These are phyloP conservation scores for Donacobius atricapilla DNA, from an alignment of 2,113 vertebrate genomes.

Conservation along the genomic window DNA sequence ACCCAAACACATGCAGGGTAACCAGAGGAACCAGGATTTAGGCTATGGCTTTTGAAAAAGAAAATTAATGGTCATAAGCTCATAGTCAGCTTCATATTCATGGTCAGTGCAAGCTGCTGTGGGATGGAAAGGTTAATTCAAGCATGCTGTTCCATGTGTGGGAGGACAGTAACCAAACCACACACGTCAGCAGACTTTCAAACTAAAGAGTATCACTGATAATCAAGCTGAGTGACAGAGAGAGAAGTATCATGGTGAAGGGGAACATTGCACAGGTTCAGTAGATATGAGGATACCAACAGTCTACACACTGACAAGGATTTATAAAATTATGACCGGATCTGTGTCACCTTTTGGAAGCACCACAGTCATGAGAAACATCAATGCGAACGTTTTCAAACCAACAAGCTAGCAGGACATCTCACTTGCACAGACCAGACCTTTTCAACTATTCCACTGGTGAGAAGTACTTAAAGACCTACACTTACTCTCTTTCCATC, in stretches of 20 bases:
- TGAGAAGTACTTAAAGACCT: background rate
- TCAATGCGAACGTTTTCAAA: background rate
- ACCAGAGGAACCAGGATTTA: background rate
- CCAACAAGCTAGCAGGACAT: background rate
- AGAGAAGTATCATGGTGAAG: background rate
- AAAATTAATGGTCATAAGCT: background rate
- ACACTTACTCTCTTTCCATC: background rate
- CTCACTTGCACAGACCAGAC: background rate
- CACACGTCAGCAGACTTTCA: background rate
- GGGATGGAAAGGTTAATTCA: background rate
- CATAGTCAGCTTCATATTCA: background rate
- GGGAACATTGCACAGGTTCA: background rate
- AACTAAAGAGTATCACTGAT: background rate
- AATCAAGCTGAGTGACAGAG: background rate
- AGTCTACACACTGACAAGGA: background rate
- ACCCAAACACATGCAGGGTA: background rate
- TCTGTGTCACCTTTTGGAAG: background rate
- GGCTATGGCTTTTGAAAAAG: background rate
- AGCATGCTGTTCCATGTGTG: fast-evolving
- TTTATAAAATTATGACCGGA: background rate
- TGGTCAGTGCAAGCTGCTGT: background rate
- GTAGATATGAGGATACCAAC: background rate
- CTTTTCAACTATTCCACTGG: background rate
- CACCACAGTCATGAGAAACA: background rate
- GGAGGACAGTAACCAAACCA: background rate